Evolutionary conservation across 1,140 invertebrate species (phyloP).

Genomic region (Polypedilum vanderplanki): DNA sequence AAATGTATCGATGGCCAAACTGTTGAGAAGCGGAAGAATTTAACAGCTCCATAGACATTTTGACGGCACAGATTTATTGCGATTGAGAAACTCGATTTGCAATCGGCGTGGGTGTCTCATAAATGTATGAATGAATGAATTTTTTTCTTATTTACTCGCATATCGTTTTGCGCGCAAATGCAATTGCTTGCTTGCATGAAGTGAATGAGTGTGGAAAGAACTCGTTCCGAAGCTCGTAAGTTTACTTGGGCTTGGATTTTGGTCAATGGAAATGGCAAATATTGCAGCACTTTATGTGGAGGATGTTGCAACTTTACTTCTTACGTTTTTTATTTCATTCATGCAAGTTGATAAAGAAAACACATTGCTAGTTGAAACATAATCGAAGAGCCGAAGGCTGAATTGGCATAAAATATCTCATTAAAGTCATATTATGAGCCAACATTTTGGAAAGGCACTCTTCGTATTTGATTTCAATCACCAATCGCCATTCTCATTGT

Average conservation of each 20-base stretch:
- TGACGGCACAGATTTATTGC: conserved; percentile 27
- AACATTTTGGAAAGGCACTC: not conserved
- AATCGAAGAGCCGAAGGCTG: not conserved
- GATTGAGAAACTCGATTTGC: conserved; percentile 19
- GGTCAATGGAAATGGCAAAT: conserved; percentile 17
- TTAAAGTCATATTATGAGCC: conserved; percentile 7
- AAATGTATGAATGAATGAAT: conserved; percentile 24
- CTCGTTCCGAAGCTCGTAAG: not conserved
- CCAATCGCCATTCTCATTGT: conserved; percentile 13
- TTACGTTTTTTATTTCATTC: not conserved
- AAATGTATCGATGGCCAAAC: not conserved
- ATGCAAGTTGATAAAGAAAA: conserved; percentile 2
- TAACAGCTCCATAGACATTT: conserved; percentile 23
- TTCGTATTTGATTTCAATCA: conserved; percentile 23
- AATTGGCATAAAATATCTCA: conserved; percentile 6
- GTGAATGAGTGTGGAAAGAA: not conserved
- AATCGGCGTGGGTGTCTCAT: not conserved
- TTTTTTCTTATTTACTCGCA: not conserved
- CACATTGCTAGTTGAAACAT: not conserved
- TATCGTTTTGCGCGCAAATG: not conserved
- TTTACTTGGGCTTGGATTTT: not conserved
- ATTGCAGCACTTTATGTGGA: not conserved
- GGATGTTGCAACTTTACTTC: not conserved
- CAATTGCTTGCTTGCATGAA: not conserved
- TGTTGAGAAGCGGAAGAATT: conserved; percentile 17